phyloP scores from a whole-genome alignment of 2,113 vertebrate species.

The Nesogale talazaci region DNA sequence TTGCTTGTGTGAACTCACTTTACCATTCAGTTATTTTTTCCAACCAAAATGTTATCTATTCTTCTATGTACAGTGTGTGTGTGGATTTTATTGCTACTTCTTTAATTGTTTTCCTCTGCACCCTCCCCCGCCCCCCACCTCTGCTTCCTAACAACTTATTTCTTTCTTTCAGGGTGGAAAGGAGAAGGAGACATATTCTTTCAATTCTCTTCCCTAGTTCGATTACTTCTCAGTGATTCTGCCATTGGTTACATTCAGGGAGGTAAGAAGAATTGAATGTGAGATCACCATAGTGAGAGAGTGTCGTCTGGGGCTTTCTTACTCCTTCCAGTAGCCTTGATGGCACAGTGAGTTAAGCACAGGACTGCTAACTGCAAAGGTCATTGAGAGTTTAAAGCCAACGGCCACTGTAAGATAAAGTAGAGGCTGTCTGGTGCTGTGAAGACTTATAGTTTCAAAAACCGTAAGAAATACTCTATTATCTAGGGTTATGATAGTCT shows the following conservation, averaged over 20 bases:
- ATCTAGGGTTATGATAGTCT: too few species aligned
- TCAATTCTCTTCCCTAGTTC: neutral
- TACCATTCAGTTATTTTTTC: conserved; percentile 3
- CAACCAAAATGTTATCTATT: neutral
- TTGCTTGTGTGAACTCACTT: neutral
- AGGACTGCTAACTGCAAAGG: too few species aligned
- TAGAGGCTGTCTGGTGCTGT: too few species aligned
- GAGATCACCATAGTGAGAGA: neutral
- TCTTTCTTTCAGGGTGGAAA: conserved; percentile 1
- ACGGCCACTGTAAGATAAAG: too few species aligned
- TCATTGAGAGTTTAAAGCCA: too few species aligned
- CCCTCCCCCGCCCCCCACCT: too few species aligned
- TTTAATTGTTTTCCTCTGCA: neutral
- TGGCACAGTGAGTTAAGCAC: too few species aligned
- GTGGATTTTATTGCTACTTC: neutral
- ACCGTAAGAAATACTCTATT: too few species aligned
- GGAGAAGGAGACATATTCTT: neutral
- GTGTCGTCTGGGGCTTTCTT: neutral
- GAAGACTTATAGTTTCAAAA: too few species aligned
- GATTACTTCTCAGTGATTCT: neutral
- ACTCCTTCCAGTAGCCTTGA: too few species aligned
- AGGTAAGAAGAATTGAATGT: neutral
- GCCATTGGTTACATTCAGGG: neutral
- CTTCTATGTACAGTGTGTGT: too few species aligned
- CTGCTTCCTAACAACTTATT: neutral